Evolutionary conservation across 2,113 vertebrate genomes (phyloP).

Genomic region (Diphyllodes magnificus): DNA sequence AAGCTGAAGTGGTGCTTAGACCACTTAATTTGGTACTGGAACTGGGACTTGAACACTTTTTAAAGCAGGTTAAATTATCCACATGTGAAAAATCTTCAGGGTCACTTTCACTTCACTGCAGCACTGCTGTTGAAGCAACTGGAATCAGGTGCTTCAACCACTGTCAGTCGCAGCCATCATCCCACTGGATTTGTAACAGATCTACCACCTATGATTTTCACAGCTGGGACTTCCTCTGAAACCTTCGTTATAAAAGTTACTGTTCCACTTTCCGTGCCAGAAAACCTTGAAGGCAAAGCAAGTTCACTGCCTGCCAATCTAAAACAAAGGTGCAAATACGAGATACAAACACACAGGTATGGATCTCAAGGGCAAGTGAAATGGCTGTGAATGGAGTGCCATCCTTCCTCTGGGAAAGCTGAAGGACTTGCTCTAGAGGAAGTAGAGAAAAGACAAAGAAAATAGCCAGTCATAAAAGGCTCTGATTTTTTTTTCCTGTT

Average conservation of each 20-base stretch:
- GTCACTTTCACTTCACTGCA: not conserved
- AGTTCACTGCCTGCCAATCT: not conserved
- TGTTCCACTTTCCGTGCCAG: not conserved
- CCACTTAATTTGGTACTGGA: not conserved
- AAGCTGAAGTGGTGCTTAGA: not conserved
- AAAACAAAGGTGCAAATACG: not conserved
- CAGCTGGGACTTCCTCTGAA: not conserved
- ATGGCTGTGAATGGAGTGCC: fast-evolving
- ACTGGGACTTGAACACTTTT: not conserved
- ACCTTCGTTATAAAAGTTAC: not conserved
- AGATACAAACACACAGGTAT: not conserved
- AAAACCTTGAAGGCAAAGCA: not conserved
- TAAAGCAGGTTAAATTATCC: not conserved
- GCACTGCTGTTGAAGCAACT: not conserved
- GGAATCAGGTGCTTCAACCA: not conserved
- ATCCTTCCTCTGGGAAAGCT: not conserved
- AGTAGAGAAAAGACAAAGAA: not conserved
- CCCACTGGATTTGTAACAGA: not conserved
- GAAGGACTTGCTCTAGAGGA: not conserved
- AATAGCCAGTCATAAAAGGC: not conserved
- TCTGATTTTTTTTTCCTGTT: not conserved
- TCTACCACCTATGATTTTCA: not conserved
- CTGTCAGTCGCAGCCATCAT: not conserved
- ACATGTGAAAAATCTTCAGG: not conserved
- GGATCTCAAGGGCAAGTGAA: not conserved